Base-by-base conservation (phyloP, 2,113 vertebrate genomes). In the Crotalus horridus region DNA sequence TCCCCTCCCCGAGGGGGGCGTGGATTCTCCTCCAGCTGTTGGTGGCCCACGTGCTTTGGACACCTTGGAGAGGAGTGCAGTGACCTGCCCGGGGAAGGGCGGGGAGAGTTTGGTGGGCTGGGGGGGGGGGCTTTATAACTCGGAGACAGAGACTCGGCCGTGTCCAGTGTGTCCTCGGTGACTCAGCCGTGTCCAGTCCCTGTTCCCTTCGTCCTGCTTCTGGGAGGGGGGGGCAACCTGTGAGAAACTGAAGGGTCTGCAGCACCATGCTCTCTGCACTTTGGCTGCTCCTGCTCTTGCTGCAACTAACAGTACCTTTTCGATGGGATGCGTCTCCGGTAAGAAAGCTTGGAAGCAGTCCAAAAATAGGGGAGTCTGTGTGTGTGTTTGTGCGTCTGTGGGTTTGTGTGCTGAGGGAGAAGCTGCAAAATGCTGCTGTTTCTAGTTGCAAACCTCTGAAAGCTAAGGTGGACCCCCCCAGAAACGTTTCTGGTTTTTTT, bases 21-120 rank as follows among this genome's bases (percentile, higher is more conserved):
- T 89, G 93, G 90, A 59, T 56, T 64, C 64, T n/a, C 24, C 87
- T 54, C 90, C 93, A 93, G 93, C 90, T 93, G 93, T 93, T 93
- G 87, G 17, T 24, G 86, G 39, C 88, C 90, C 89, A 59, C 10
- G 93, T 88, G 90, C 61, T 48, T 51, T 85, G 64, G 55, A 93
- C 92, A 90, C 88, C 92, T 85, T 85, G 10, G 88, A 81, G 74
- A 26, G 56, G 58, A 91, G 87, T 15, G 90, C 87, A 59, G 58
- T 26, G 93, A n/a, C 87, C 43, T 15, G 69, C 55, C 4, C n/a
- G 2, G 33, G 13, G 9, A 23, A 64, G 33, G 29, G 55, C 10
- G 12, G 29, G 39, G 23, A 53, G 74, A 15, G 6, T 21, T 4
- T 4, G 29, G 39, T 59, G 55, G 81, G 10, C 6, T 10, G 15